Percentiles rank a stretch among this genome's conserved stretches.
phyloP scores from a whole-genome alignment of 2,113 vertebrate species.

The Pithys albifrons region DNA sequence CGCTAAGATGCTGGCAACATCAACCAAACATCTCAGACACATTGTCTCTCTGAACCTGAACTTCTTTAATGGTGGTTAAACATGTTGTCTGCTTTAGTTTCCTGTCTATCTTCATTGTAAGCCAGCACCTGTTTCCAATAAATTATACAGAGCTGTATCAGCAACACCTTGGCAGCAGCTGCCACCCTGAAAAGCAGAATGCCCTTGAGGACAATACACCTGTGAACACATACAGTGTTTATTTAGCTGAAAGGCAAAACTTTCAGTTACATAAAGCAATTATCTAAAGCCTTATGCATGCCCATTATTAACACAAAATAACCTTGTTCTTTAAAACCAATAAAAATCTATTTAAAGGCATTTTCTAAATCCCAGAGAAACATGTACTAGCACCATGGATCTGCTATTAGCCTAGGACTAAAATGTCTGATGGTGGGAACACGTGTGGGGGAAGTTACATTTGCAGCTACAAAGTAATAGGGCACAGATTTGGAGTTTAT shows the following conservation, averaged over 20 bases:
- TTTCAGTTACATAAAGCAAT: conserved; percentile 79
- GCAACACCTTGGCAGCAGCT: conserved; percentile 81
- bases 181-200: conserved; percentile 74
- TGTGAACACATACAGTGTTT: conserved; percentile 83
- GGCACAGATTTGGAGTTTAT: conserved; percentile 38
- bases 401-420: conserved; percentile 50
- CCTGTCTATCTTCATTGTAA: conserved; percentile 81
- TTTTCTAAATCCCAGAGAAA: conserved; percentile 75
- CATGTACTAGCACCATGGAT: conserved; percentile 31
- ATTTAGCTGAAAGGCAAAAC: conserved; percentile 80
- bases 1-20: conserved; percentile 69
- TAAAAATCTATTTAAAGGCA: conserved; percentile 78
- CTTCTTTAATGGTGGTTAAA: conserved; percentile 78
- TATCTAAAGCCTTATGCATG: conserved; percentile 79
- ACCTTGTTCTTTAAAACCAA: conserved; percentile 78
- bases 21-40: conserved; percentile 76
- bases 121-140: conserved; percentile 82
- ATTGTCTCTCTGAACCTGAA: conserved; percentile 78
- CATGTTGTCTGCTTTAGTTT: conserved; percentile 80
- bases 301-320: conserved; percentile 82
- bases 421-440: conserved; percentile 50
- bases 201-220: conserved; percentile 83
- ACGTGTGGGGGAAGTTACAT: background rate
- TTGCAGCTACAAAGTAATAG: conserved; percentile 36
- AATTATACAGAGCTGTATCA: conserved; percentile 79